phyloP scores from a whole-genome alignment of 2,797 vertebrate species.

The Oryzias sinensis region DNA sequence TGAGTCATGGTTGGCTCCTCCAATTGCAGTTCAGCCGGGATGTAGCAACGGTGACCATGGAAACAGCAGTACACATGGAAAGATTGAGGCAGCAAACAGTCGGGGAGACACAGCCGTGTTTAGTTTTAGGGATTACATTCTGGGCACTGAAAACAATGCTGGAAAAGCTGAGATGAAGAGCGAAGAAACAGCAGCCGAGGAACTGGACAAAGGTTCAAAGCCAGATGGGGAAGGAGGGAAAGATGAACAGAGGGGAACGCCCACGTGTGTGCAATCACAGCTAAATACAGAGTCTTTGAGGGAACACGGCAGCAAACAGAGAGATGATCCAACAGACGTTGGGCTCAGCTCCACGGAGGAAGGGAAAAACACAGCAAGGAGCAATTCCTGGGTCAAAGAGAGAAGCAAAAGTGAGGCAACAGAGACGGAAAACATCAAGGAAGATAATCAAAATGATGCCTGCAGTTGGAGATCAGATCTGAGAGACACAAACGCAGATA shows the following conservation, averaged over 20 bases:
- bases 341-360: slow-evolving; percentile 16
- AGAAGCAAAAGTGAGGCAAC: slow-evolving; percentile 13
- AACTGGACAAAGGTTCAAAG: slow-evolving; percentile 21
- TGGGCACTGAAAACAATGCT: slow-evolving; percentile 52
- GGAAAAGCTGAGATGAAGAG: slow-evolving; percentile 28
- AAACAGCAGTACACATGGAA: slow-evolving; percentile 67
- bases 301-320: slow-evolving; percentile 23
- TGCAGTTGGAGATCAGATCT: slow-evolving; percentile 7
- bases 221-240: slow-evolving; percentile 21
- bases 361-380: slow-evolving; percentile 11
- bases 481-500: slow-evolving; percentile 13
- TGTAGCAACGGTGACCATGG: slow-evolving; percentile 63
- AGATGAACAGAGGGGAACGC: slow-evolving; percentile 32
- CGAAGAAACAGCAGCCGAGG: slow-evolving; percentile 19
- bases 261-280: slow-evolving; percentile 22
- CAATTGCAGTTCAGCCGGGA: slow-evolving; percentile 52
- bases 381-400: slow-evolving; percentile 7
- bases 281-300: slow-evolving; percentile 20
- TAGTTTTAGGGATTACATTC: slow-evolving; percentile 80
- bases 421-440: slow-evolving; percentile 12
- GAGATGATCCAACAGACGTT: slow-evolving; percentile 15
- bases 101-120: slow-evolving; percentile 69
- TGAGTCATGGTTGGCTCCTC: slow-evolving; percentile 61
- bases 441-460: slow-evolving; percentile 19
- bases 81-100: slow-evolving; percentile 60